Evolutionary conservation across 2,113 vertebrate genomes (phyloP), one percentile per base, ranked within the genome.

Genomic region (Cacatua alba): DNA sequence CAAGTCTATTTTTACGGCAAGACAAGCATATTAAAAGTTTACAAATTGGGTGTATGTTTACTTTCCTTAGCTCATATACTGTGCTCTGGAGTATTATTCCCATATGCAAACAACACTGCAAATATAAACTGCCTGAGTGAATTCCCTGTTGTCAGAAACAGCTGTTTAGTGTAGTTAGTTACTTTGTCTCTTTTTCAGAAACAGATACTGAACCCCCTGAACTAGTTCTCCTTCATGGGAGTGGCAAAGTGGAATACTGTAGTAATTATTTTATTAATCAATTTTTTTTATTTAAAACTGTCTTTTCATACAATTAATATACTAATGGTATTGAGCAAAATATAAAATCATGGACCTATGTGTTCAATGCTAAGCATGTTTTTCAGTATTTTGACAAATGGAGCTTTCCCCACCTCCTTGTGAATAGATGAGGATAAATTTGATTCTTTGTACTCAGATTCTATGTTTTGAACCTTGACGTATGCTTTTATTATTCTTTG

Each of bases 21-120:
- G 88, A 90, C 67, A 96, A 86, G 71, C 76, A 39, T 76, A 91
- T 82, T 94, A 84, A 67, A 95, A 81, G 69, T 97, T 97, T 96
- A 93, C 85, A 95, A 96, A 97, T 82, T 87, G 74, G 62, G 74
- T 59, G 17, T 80, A 13, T 87, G 33, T 90, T 97, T 97, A 82
- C 19, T 95, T 92, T 94, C 59, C 55, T 85, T 89, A 82, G 64
- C 55, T 95, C 37, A n/a, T 44, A 90, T 86, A 60, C n/a, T 88
- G 57, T 90, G 88, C 69, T 71, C 78, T 89, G 59, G 79, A 89
- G 46, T 82, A 92, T 68, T 89, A 59, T 65, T 96, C 65, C 70
- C 81, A 67, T 41, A 55, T 85, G 78, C 78, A 94, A 96, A 91
- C 29, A 91, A 24, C 43, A 67, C 46, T 82, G 69, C 79, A 96